A percentile compares a stretch with the other conserved stretches of the same genome.
phyloP scores from a whole-genome alignment of 2,888 invertebrate genomes.

The Pharmacophagus antenor region DNA sequence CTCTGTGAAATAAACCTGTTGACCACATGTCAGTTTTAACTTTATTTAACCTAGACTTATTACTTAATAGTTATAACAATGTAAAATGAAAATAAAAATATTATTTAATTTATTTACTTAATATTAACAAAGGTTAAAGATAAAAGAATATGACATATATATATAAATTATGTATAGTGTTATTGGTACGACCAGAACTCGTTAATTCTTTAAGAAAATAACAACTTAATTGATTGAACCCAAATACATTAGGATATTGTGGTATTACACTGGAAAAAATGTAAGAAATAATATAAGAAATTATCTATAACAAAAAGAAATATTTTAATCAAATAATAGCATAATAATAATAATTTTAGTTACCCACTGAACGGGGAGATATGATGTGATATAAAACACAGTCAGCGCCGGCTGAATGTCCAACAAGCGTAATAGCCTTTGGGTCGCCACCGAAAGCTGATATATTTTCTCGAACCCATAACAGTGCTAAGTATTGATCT shows the following conservation, averaged over 20 bases:
- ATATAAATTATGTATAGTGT: too few species aligned
- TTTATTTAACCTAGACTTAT: not conserved
- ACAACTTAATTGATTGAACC: too few species aligned
- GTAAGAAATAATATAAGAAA: too few species aligned
- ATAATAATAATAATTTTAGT: constrained; percentile 13
- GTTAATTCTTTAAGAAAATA: too few species aligned
- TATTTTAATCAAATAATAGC: not conserved
- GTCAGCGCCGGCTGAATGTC: constrained; percentile 89
- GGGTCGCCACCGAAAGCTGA: constrained; percentile 90
- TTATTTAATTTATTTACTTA: too few species aligned
- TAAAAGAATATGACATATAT: too few species aligned
- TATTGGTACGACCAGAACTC: too few species aligned
- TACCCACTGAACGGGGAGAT: constrained; percentile 84
- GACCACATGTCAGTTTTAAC: constrained; percentile 33
- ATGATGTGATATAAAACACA: constrained; percentile 84
- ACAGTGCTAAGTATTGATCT: constrained; percentile 90
- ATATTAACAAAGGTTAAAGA: too few species aligned
- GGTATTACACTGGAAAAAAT: too few species aligned
- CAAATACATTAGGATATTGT: too few species aligned
- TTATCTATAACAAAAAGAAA: too few species aligned
- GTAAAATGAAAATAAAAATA: too few species aligned
- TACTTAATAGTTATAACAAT: not conserved
- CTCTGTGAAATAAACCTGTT: constrained; percentile 83
- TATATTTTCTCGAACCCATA: constrained; percentile 89
- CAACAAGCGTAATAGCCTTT: constrained; percentile 88